Conservation (phyloP, 2,797 vertebrate species). For the Peromyscus melanophrys region DNA sequence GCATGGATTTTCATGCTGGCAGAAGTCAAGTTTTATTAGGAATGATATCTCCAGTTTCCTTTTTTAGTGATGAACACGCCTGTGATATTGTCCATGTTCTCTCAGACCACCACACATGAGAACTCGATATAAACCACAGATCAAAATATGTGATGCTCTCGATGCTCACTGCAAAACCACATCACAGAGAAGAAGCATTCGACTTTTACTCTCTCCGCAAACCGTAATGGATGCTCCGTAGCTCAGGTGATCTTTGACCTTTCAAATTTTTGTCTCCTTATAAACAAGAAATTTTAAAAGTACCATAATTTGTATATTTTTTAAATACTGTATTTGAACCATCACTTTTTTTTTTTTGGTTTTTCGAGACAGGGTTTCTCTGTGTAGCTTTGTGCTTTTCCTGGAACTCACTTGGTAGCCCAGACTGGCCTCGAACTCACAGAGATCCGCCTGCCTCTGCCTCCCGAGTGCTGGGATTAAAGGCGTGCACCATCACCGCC, state of each 20-base stretch:
- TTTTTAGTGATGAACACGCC: conserved; percentile 19
- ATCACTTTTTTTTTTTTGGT: no score
- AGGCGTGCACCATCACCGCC: no score
- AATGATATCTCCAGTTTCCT: not conserved
- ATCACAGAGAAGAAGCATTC: not conserved
- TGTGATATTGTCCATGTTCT: conserved; percentile 34
- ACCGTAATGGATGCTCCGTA: not conserved
- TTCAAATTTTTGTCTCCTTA: conserved; percentile 9
- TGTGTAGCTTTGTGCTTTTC: no score
- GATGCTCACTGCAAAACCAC: not conserved
- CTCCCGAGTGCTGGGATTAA: no score
- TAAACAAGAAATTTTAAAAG: not conserved
- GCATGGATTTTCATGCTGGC: not conserved
- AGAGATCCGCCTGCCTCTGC: no score
- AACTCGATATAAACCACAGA: not conserved
- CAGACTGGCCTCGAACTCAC: no score
- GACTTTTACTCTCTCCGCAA: conserved; percentile 18
- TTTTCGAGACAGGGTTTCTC: no score
- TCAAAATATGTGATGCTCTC: not conserved
- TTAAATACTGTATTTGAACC: conserved; percentile 31
- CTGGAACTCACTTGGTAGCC: no score
- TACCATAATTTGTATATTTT: conserved; percentile 2
- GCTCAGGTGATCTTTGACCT: not conserved
- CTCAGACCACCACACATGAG: not conserved
- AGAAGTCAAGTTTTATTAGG: not conserved